Evolutionary conservation across 2,797 vertebrate genomes (phyloP), one percentile per base, ranked within the genome.

Genomic region (Aplochiton taeniatus): DNA sequence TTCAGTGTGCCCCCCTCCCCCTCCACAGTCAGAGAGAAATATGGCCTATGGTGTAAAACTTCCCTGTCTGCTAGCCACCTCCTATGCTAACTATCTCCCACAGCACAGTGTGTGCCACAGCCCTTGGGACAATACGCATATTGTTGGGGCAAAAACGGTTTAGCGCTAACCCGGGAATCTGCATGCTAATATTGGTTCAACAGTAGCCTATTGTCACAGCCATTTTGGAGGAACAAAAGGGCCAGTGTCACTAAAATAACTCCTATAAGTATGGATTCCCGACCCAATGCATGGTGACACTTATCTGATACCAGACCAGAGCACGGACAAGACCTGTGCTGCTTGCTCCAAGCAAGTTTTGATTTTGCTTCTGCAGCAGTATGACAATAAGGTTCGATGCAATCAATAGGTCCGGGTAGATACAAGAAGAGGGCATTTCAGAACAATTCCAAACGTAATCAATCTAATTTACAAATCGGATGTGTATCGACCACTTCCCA

Each of bases 131-230:
- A 98, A 94, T 89, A 76, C 82, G 47, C 59, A 52, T 78, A 91
- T 86, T 96, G 93, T 98, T 58, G 81, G 56, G 76, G 74, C 77
- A 88, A 89, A 91, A 92, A 93, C 84, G 90, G 91, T 91, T 92
- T 91, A 91, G 93, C 90, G 86, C 90, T 93, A 92, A 93, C 86
- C 88, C 87, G 90, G 88, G 87, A 91, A 92, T 94, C 92, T 95
- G 95, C 91, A 96, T 95, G 89, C 94, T 94, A 92, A 94, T 92
- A 89, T 81, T 85, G 90, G 84, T 58, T 72, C 66, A 88, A 98
- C 96, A 98, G 92, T 86, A 80, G 79, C 72, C 85, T 88, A 85
- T 95, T 98, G 96, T 97, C 76, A 95, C 92, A 87, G 93, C 89
- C 91, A 89, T 93, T 91, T 89, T 88, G 91, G 83, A 76, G 74